These are phyloP conservation scores for Hirundichthys speculiger DNA, from an alignment of 2,113 vertebrate genomes.

Conservation along the genomic window DNA sequence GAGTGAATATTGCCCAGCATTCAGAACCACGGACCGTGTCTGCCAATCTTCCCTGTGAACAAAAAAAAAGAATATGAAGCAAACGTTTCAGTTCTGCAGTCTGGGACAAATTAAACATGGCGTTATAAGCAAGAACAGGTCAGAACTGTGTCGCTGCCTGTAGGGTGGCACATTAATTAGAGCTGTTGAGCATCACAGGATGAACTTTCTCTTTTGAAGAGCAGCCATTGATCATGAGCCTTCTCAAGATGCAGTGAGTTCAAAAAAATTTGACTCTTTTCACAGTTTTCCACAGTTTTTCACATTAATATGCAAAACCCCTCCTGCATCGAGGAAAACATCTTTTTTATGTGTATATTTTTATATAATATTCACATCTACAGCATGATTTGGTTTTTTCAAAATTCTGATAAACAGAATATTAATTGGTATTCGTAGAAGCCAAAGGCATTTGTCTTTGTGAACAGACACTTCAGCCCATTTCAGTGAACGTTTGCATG, in stretches of 20 bases:
- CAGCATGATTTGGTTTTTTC: not conserved
- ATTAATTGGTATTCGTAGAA: conserved; percentile 1
- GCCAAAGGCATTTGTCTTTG: conserved; percentile 19
- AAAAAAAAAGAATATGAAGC: conserved; percentile 18
- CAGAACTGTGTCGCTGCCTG: conserved; percentile 2
- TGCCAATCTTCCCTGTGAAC: conserved; percentile 24
- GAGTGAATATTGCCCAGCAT: conserved; percentile 21
- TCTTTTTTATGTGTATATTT: not conserved
- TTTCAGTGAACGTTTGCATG: too few relatives aligned
- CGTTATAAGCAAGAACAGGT: conserved; percentile 20
- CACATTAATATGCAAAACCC: not conserved
- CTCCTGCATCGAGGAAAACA: not conserved
- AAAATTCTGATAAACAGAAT: not conserved
- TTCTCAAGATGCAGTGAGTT: not conserved
- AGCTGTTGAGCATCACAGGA: conserved; percentile 7
- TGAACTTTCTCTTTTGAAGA: conserved; percentile 23
- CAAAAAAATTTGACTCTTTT: not conserved
- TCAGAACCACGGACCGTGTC: conserved; percentile 13
- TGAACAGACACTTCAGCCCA: not conserved
- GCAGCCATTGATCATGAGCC: not conserved
- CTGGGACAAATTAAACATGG: conserved; percentile 28
- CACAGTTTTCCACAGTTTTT: not conserved
- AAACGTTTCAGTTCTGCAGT: conserved; percentile 24
- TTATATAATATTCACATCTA: not conserved
- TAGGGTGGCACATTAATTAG: conserved; percentile 44